phyloP scores from a whole-genome alignment of 2,888 invertebrate species.

The Dasypogon diadema region DNA sequence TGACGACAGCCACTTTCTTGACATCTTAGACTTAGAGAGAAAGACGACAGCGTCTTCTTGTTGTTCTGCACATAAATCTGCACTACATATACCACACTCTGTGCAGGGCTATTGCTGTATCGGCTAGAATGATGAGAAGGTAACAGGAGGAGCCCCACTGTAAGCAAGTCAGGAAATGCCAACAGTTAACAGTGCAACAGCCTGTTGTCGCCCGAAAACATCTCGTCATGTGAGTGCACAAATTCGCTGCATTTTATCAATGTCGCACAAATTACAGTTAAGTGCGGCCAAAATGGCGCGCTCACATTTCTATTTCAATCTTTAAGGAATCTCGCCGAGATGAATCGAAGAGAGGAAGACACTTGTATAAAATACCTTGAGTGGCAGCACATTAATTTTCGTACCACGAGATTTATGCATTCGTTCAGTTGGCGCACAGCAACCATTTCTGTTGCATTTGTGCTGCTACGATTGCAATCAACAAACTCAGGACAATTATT shows the following conservation, averaged over 20 bases:
- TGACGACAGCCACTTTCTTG: constrained; percentile 12
- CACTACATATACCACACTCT: not conserved
- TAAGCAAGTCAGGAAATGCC: no score
- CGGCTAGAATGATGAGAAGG: no score
- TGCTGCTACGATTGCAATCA: constrained; percentile 20
- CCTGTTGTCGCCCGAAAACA: constrained; percentile 41
- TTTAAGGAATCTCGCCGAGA: constrained; percentile 1
- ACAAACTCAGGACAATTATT: constrained; percentile 2
- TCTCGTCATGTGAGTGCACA: constrained; percentile 21
- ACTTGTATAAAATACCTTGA: constrained; percentile 26
- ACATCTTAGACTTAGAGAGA: not conserved
- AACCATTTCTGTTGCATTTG: not conserved
- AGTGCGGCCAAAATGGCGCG: constrained; percentile 35
- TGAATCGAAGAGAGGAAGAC: constrained; percentile 20
- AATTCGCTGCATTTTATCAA: constrained; percentile 47
- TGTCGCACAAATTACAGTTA: constrained; percentile 41
- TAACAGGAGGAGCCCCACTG: not conserved
- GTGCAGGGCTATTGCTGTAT: no score
- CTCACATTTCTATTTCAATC: constrained; percentile 36
- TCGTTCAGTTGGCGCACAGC: not conserved
- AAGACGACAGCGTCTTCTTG: constrained; percentile 17
- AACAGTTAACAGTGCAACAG: constrained; percentile 25
- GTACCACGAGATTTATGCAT: constrained; percentile 22
- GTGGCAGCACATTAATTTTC: constrained; percentile 41
- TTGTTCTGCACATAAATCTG: not conserved